Conservation (phyloP, 2,113 vertebrate genomes). For the Ptilorrhoa leucosticta region DNA sequence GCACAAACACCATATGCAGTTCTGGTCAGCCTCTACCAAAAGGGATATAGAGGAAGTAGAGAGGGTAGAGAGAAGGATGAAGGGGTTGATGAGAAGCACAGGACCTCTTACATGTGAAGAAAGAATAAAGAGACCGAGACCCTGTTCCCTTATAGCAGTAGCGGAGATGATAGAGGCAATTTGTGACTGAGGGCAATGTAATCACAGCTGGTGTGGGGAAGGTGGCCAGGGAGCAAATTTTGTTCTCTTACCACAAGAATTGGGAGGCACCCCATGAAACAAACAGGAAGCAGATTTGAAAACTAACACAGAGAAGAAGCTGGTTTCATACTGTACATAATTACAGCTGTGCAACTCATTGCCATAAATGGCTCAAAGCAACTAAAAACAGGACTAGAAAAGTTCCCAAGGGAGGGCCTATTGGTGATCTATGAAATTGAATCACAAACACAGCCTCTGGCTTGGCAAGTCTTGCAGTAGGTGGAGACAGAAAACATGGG, state of each 20-base stretch:
- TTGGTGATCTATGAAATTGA: background rate
- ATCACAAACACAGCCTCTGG: background rate
- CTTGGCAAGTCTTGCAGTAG: background rate
- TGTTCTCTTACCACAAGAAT: background rate
- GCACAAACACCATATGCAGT: background rate
- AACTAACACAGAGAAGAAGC: background rate
- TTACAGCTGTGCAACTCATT: background rate
- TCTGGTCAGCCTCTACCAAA: background rate
- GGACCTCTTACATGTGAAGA: background rate
- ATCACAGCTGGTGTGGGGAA: background rate
- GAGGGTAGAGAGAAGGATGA: background rate
- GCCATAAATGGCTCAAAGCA: slow-evolving; percentile 18
- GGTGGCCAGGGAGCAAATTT: background rate
- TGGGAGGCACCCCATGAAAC: background rate
- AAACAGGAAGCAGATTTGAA: background rate
- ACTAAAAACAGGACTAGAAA: background rate
- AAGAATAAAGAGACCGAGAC: background rate
- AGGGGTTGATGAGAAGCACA: background rate
- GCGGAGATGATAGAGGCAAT: background rate
- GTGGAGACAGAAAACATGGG: background rate
- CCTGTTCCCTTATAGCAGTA: background rate
- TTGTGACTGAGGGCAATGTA: background rate
- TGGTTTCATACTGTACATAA: background rate
- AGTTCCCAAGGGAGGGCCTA: background rate
- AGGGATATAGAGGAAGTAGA: background rate